Evolutionary conservation across 2,113 vertebrate genomes (phyloP), one percentile per base, ranked within the genome.

Genomic region (Bubo scandiacus): DNA sequence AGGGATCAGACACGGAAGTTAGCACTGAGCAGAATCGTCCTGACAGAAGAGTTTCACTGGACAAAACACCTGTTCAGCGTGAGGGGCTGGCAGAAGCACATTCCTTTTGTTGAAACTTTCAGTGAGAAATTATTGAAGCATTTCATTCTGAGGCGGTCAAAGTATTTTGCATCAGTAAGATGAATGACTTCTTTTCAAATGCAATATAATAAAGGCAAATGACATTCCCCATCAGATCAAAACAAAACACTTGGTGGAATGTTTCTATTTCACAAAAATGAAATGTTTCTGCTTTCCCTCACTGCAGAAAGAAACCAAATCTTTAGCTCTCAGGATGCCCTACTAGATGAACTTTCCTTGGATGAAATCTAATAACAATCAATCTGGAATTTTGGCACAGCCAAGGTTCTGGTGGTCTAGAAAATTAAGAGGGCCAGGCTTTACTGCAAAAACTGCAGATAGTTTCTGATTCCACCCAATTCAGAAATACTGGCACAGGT

Each of bases 131-230:
- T 86, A 27, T 58, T 80, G 71, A 92, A 81, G 23, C 43, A 63
- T 73, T 95, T 92, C 13, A 66, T 88, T 93, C 55, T n/a, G 38
- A 94, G n/a, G 20, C 45, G 90, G 79, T 66, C 88, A 93, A 95
- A 95, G 86, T 86, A 90, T 86, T 96, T 88, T 83, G 15, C 13
- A 58, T 81, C 78, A 92, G 16, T 54, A 85, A 93, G 81, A 92
- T 1, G 5, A 96, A 95, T 38, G 77, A 22, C 38, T 95, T 80
- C 30, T 68, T 93, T 88, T 92, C 5, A 13, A 83, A 90, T 70
- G 42, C 36, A 80, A 67, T 90, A 42, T 73, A 93, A 90, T 92
- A 90, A 93, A 92, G 29, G 34, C 71, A 96, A 93, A 95, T 88
- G n/a, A 47, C 66, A 66, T 83, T 90, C 88, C 57, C 47, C 57